Evolutionary conservation across 2,888 invertebrate species (phyloP).

Genomic region (Athrips mouffetella): DNA sequence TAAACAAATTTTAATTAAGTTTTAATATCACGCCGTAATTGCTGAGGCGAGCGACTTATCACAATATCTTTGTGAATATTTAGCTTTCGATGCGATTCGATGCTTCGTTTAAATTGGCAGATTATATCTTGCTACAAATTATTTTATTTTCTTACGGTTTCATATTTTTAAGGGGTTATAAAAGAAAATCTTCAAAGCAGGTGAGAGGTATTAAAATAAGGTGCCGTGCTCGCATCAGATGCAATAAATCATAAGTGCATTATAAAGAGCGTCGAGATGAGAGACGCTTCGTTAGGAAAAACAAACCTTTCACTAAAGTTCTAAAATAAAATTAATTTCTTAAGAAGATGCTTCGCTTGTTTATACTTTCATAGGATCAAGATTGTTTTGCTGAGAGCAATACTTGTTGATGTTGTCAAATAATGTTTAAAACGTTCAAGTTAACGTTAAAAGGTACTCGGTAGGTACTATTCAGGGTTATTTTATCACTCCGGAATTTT

Average conservation of each 20-base stretch:
- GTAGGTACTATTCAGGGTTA: too few relatives aligned
- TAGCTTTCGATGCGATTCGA: conserved; percentile 35
- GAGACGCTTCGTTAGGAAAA: conserved; percentile 58
- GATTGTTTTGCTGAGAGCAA: conserved; percentile 17
- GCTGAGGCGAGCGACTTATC: conserved; percentile 66
- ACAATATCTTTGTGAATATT: conserved; percentile 68
- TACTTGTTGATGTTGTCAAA: too few relatives aligned
- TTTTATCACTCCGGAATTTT: neutral
- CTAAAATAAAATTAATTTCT: conserved; percentile 38
- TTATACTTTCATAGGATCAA: conserved; percentile 16
- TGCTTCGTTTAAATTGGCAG: conserved; percentile 6
- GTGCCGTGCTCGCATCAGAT: conserved; percentile 41
- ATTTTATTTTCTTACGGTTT: neutral
- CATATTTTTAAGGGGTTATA: neutral
- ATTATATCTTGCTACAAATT: conserved; percentile 7
- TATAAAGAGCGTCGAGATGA: conserved; percentile 40
- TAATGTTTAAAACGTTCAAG: too few relatives aligned
- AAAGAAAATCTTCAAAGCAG: conserved; percentile 29
- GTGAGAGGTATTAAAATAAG: conserved; percentile 40
- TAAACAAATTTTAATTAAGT: conserved; percentile 78
- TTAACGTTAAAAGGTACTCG: too few relatives aligned
- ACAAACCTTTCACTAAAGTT: conserved; percentile 46
- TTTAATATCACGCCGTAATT: conserved; percentile 78
- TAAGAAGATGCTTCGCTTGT: conserved; percentile 28
- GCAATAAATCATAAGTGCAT: conserved; percentile 66